A percentile compares a stretch with the other conserved stretches of the same genome.
Conservation (phyloP, 2,113 vertebrate genomes). For the Pterophyllum scalare region DNA sequence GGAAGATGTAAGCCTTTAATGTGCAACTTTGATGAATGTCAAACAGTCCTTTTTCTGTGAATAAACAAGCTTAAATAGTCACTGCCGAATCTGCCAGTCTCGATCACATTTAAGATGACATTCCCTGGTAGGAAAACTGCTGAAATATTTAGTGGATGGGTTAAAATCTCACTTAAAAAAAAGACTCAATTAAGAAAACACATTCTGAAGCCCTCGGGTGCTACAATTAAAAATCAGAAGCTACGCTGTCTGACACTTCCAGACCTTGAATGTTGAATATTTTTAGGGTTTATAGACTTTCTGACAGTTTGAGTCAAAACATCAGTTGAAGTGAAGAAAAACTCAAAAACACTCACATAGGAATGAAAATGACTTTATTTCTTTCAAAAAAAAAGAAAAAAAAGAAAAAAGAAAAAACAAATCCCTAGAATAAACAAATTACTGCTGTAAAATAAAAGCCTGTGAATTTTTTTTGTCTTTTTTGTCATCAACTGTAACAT, state of each 20-base stretch:
- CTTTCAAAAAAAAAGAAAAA: constrained; percentile 69
- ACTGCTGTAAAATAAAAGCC: constrained; percentile 80
- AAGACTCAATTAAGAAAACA: background rate
- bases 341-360: constrained; percentile 32
- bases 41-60: background rate
- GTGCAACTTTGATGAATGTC: background rate
- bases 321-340: background rate
- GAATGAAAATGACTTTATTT: constrained; percentile 85
- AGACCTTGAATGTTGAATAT: constrained; percentile 2
- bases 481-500: constrained; percentile 62
- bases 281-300: background rate
- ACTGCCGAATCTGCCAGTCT: background rate
- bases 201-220: background rate
- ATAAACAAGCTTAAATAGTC: background rate
- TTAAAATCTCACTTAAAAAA: constrained; percentile 8
- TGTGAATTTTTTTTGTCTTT: constrained; percentile 71
- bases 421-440: constrained; percentile 74
- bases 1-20: background rate
- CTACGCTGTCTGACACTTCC: background rate
- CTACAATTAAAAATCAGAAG: constrained; percentile 17
- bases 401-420: constrained; percentile 62
- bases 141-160: background rate
- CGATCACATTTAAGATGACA: background rate
- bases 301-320: background rate
- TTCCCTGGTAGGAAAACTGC: background rate